Base-by-base conservation (phyloP, 1,140 invertebrate species). In the Trichoplusia ni region DNA sequence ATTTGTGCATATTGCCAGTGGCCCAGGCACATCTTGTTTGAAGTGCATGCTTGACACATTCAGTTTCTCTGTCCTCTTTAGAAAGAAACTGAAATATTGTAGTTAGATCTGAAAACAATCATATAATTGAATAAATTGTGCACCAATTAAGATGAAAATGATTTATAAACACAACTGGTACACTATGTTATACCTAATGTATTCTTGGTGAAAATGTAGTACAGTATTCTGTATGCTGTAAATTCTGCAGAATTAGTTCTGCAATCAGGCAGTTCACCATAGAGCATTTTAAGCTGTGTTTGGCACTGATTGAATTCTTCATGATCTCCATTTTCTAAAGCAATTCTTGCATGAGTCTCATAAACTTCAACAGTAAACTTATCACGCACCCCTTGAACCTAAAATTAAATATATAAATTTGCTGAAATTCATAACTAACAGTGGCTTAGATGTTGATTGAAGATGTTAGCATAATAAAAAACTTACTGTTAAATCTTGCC, bases 231-330 rank as follows among this genome's bases (percentile, higher is more conserved):
- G 91, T 99, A 99, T 54, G 97, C 97, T 31, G 95, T 95, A 89
- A 99, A 99, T 91, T 99, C 98, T 64, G 95, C 93, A 91, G 97
- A 95, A 75, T 93, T 92, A 16, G 93, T 93, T 53, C 94, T 95
- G 19, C 95, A 85, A 67, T 92, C 86, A 21, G 90, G 90, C 62
- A 91, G 65, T 79, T 96, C 95, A 59, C 93, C 85, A 86, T 98
- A 99, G 6, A 99, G 92, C 92, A 97, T 95, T 92, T 97, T 97
- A 19, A 99, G 91, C 91, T 99, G 98, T 31, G 98, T 98, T 91
- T 99, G 98, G 88, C 98, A 99, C 84, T 99, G 98, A 92, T 99
- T 99, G 82, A 99, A 99, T 87, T 99, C 98, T 86, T 98, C 98
- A 87, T 99, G 97, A 84, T 99, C 98, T 37, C 97, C 96, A 90